Evolutionary conservation across 1,140 invertebrate species (phyloP), one percentile per base, ranked within the genome.

Genomic region (Druon quercuslanigerum): DNA sequence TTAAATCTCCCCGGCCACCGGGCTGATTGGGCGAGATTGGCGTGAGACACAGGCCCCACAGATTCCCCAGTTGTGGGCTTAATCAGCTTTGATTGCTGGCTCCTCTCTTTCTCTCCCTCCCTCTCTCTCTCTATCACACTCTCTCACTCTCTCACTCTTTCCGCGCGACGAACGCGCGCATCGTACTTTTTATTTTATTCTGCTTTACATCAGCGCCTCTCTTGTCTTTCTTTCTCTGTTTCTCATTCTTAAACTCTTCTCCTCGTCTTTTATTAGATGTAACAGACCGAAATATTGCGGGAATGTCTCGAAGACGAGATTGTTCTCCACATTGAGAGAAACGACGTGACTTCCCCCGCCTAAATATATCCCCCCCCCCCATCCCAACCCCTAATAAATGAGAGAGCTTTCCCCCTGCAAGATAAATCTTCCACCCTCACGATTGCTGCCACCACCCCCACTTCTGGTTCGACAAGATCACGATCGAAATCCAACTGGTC

Each of bases 41-140:
- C 90, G 90, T 92, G 90, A 92, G 90, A 92, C 90, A 90, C 90
- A 88, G 89, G 90, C 88, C 89, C 90, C 90, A 91, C 90, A 91
- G 90, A 91, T 91, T 91, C 90, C 90, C 90, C 90, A 91, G 90
- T 91, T 91, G 90, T 90, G 89, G 90, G 90, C 90, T 91, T 92
- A 92, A 92, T 92, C 90, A 92, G 86, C 90, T 92, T 90, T 92
- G 90, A 92, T 92, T 91, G 90, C 90, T 90, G 85, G 83, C 87
- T 83, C 87, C 85, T 87, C 84, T 84, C 86, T 84, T 78, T 82
- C 80, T 74, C 73, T 75, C 75, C 77, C 76, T 85, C 76, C 11
- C 72, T 51, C 74, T 71, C 72, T 76, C 78, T 83, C 76, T 50
- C 71, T 75, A 71, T 83, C 76, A 54, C 81, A 83, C 77, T 72